Base-by-base conservation (phyloP, 2,797 vertebrate species). In the Phoeniculus purpureus region DNA sequence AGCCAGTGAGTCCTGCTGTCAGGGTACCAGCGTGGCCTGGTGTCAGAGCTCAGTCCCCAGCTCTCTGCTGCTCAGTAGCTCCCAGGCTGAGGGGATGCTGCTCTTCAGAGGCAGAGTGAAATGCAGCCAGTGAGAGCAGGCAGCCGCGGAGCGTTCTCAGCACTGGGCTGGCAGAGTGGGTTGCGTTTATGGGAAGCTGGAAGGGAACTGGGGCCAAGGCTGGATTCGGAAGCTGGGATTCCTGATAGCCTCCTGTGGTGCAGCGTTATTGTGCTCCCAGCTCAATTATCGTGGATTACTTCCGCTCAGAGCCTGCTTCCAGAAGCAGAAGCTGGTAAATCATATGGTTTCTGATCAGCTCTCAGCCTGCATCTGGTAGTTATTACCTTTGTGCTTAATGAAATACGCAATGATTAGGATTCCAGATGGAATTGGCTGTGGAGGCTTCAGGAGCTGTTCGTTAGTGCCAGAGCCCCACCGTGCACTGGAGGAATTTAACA, bases 251-350 rank as follows among this genome's bases (percentile, higher is more conserved):
- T 92, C 80, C 92, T 73, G 4, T 48, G 23, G 55, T 50, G 75
- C 50, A 17, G 61, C 27, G n/a, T 87, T 93, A 56, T 84, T 92
- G 58, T 81, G 54, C 52, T 87, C 64, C 85, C 67, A 43, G 43
- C 89, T 90, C 84, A 94, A 95, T 96, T 76, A 90, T 78, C 89
- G 93, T 21, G 40, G 91, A 94, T 94, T 95, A 78, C 81, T 93
- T 93, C 85, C 4, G 10, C 90, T 77, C 73, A 40, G 67, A 86
- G 37, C 47, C 90, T 65, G 82, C 75, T 90, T 95, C 66, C 88
- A 87, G 70, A 79, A 77, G 67, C 76, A 86, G 81, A 89, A 80
- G 59, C 81, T 93, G 76, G 68, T 95, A 92, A 93, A 90, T 95
- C 90, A 52, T 73, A 23, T 9, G 50, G 72, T 79, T 84, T 61